Base-by-base conservation (phyloP, 2,113 vertebrate species). In the Pluvialis apricaria region DNA sequence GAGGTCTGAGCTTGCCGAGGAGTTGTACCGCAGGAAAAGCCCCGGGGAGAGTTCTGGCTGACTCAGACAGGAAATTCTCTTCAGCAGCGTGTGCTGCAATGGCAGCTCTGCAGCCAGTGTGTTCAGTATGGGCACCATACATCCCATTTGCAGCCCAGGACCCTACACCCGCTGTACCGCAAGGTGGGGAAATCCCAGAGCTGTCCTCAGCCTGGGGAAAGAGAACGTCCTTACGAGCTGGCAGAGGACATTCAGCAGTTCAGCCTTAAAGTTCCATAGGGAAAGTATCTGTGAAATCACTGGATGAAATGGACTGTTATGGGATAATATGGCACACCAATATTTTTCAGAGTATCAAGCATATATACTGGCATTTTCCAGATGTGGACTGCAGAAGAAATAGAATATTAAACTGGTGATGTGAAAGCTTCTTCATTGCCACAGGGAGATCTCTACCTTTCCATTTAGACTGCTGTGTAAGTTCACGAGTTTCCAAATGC, bases 31-130 rank as follows among this genome's bases (percentile, higher is more conserved):
- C 49, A 64, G 75, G 68, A 93, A 95, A 94, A 95, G 47, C 64
- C 92, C 93, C 24, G 0, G 71, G 93, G 93, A 91, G 76, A 88
- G 62, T 78, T 94, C 55, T 83, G 88, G 8, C 54, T 97, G 93
- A 94, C 76, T 94, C 88, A 95, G 38, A 15, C 78, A 88, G 96
- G 96, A 96, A 97, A 94, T 75, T 80, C 52, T 81, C 61, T n/a
- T 75, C 42, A 62, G 66, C 54, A 38, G 45, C 0, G 13, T 38
- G 58, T n/a, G 61, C 52, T 88, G 32, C 26, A 18, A 1, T 25
- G 55, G 38, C 22, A 72, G 36, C 18, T 88, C 81, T 87, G 52
- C 57, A 81, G n/a, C 44, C 70, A 66, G 54, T 31, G 28, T 0
- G 1, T 66, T 79, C 29, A 2, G 65, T 13, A 1, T 11, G 29